Conservation (phyloP, 2,888 invertebrate genomes). For the Mesoligia furuncula region DNA sequence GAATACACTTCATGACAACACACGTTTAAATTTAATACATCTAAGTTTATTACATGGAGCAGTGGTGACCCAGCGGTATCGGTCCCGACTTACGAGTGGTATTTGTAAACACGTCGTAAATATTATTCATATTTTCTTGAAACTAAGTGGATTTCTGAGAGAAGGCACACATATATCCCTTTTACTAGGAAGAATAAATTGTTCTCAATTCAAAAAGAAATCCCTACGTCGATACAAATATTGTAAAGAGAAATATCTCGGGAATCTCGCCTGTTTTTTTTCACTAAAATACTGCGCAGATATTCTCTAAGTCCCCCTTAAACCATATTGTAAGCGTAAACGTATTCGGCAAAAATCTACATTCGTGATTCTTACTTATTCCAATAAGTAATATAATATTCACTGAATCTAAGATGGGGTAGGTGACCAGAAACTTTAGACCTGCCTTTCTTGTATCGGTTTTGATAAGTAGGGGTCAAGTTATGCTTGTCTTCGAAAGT, state of each 20-base stretch:
- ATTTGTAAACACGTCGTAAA: not conserved
- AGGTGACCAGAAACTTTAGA: slow-evolving; percentile 59
- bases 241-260: slow-evolving; percentile 32
- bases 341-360: slow-evolving; percentile 73
- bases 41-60: not conserved
- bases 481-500: slow-evolving; percentile 63
- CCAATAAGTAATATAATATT: slow-evolving; percentile 77
- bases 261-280: slow-evolving; percentile 27
- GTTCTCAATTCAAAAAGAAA: slow-evolving; percentile 22
- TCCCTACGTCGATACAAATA: slow-evolving; percentile 14
- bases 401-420: slow-evolving; percentile 70
- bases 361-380: slow-evolving; percentile 77
- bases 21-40: not conserved
- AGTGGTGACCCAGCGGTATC: not conserved
- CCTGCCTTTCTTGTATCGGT: slow-evolving; percentile 4
- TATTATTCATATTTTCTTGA: not conserved
- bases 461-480: slow-evolving; percentile 48
- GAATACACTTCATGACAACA: not conserved
- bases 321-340: slow-evolving; percentile 71
- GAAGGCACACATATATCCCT: not conserved
- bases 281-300: slow-evolving; percentile 45
- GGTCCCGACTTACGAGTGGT: not conserved
- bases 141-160: not conserved
- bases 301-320: slow-evolving; percentile 49
- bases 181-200: slow-evolving; percentile 11